phyloP scores from a whole-genome alignment of 2,888 invertebrate species.

The Tortricodes alternella region DNA sequence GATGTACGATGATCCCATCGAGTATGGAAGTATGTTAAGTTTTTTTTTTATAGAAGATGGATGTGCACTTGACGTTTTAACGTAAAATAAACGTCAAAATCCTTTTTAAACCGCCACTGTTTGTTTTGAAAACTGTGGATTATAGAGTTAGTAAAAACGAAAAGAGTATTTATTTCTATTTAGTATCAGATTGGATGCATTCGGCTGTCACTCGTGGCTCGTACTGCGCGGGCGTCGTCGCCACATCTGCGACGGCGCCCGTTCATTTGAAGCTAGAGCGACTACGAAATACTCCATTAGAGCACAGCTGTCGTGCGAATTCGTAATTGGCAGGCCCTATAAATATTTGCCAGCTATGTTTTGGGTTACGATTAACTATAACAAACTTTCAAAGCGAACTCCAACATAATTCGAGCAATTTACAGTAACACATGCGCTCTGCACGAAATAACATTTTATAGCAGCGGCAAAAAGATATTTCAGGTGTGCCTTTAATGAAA shows the following conservation, averaged over 20 bases:
- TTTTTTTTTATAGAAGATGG: too few species aligned
- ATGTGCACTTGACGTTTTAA: too few species aligned
- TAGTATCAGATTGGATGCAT: too few species aligned
- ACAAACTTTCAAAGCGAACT: constrained; percentile 17
- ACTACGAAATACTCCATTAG: constrained; percentile 73
- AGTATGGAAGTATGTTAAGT: too few species aligned
- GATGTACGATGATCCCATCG: too few species aligned
- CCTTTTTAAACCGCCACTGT: too few species aligned
- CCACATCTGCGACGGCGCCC: constrained; percentile 68
- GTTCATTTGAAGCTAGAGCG: constrained; percentile 75
- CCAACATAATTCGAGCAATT: constrained; percentile 15
- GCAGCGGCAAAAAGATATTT: too few species aligned
- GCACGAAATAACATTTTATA: background rate
- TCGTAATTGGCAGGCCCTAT: constrained; percentile 65
- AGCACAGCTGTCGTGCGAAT: constrained; percentile 68
- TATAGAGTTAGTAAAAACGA: background rate
- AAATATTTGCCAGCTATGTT: constrained; percentile 56
- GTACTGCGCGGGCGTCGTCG: constrained; percentile 38
- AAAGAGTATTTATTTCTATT: background rate
- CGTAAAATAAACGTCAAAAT: too few species aligned
- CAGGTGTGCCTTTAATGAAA: too few species aligned
- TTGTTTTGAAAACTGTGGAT: too few species aligned
- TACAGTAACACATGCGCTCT: background rate
- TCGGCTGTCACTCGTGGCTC: constrained; percentile 32
- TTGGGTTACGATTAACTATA: constrained; percentile 38